Evolutionary conservation across 2,113 vertebrate genomes (phyloP).

Genomic region (Steatornis caripensis): DNA sequence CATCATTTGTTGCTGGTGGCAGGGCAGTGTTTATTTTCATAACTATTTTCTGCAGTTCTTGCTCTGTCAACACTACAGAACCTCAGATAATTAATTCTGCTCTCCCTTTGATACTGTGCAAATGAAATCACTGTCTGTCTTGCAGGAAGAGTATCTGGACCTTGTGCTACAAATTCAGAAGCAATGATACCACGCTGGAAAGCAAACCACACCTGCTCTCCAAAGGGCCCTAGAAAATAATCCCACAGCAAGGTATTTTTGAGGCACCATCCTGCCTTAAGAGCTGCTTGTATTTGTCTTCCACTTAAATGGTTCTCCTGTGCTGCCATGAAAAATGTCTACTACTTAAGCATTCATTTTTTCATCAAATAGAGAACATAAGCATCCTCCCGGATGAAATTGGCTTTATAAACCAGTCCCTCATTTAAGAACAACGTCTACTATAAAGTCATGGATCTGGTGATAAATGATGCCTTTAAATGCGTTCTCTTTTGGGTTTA

Average conservation of each 20-base stretch:
- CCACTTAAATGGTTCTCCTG: not conserved
- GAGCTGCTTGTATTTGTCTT: not conserved
- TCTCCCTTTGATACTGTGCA: not conserved
- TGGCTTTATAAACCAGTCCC: not conserved
- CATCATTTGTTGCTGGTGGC: not conserved
- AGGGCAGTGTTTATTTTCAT: not conserved
- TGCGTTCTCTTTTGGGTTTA: not conserved
- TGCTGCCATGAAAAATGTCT: not conserved
- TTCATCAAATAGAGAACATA: not conserved
- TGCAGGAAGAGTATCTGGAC: slow-evolving; percentile 30
- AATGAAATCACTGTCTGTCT: not conserved
- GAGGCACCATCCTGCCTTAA: not conserved
- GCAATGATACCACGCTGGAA: slow-evolving; percentile 10
- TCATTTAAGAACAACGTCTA: not conserved
- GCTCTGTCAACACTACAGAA: not conserved
- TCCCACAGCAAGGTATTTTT: slow-evolving; percentile 11
- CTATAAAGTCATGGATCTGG: not conserved
- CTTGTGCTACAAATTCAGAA: slow-evolving; percentile 26
- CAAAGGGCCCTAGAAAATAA: not conserved
- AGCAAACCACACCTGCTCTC: slow-evolving; percentile 22
- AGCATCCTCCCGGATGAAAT: not conserved
- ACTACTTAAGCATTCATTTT: not conserved
- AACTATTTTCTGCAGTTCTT: not conserved
- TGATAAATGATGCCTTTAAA: not conserved
- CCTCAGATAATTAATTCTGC: not conserved